phyloP scores from a whole-genome alignment of 2,797 vertebrate genomes.

The Danio kyathit region DNA sequence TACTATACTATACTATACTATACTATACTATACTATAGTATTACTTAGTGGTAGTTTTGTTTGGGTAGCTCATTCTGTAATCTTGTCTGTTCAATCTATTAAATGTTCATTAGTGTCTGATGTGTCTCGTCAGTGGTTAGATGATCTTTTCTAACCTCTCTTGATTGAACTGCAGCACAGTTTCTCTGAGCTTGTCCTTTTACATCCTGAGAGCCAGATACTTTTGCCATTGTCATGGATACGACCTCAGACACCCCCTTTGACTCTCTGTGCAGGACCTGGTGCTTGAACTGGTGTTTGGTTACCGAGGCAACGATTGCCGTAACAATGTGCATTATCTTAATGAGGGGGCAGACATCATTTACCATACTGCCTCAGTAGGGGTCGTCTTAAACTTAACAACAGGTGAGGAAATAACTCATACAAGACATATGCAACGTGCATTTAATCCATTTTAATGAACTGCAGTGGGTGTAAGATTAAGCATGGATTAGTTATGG shows the following conservation, averaged over 20 bases:
- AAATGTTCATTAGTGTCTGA: slow-evolving; percentile 29
- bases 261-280: slow-evolving; percentile 83
- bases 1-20: background rate
- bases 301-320: slow-evolving; percentile 97
- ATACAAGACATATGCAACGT: slow-evolving; percentile 3
- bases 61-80: background rate
- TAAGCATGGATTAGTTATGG: background rate
- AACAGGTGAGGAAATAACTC: slow-evolving; percentile 83
- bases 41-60: background rate
- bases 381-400: slow-evolving; percentile 95
- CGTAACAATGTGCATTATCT: slow-evolving; percentile 99
- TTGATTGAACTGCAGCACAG: slow-evolving; percentile 48
- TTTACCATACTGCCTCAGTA: slow-evolving; percentile 96
- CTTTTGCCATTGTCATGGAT: slow-evolving; percentile 68
- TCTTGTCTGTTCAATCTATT: slow-evolving; percentile 8
- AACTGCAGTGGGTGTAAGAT: background rate
- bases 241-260: slow-evolving; percentile 67
- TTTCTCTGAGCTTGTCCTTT: slow-evolving; percentile 44
- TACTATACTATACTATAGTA: background rate
- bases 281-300: slow-evolving; percentile 94
- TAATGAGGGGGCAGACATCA: slow-evolving; percentile 96
- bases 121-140: slow-evolving; percentile 33
- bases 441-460: background rate
- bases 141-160: slow-evolving; percentile 52
- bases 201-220: slow-evolving; percentile 50